Base-by-base conservation (phyloP, 92 coral and sea anemone genomes). In the Palythoa heliodiscus region DNA sequence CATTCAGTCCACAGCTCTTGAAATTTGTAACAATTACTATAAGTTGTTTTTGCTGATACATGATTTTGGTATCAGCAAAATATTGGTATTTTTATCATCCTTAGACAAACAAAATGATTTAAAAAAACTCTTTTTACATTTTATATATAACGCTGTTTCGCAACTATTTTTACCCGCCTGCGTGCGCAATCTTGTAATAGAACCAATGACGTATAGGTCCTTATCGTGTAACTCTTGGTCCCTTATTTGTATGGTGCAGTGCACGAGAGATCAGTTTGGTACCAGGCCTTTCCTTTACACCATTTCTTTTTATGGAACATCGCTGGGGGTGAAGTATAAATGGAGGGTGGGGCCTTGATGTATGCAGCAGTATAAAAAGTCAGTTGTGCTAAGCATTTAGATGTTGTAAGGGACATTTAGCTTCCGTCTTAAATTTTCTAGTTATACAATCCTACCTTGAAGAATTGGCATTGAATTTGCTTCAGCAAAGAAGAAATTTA, bases 241-340 rank as follows among this genome's bases (percentile, higher is more conserved):
- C 84, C 84, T 64, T 47, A 64, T 80, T 67, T 24, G 22, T 29
- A 17, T 20, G 84, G 84, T 80, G 84, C 22, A 38, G 66, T 80
- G 84, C 22, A 38, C 48, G 84, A 64, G n/a, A 50, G 24, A 43
- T 5, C n/a, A 25, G 22, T 80, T 35, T 60, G 84, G 43, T 14
- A 48, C 84, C 84, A 68, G 84, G 84, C 84, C 74, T 68, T 35
- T 63, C 53, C 22, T 77, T 80, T 80, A 80, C 84, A 80, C 74
- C 61, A 89, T 86, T 93, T 92, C 92, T 92, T 97, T 97, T 97
- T 94, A 92, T 92, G 98, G 82, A 86, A 58, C 99, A 61, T 87
- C 87, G 98, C 98, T 89, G 99, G 99, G 99, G 99, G 99, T 94
- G 90, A 5, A 90, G 89, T 96, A 96, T 86, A 95, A 82, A 89